Conservation (phyloP, 2,888 invertebrate genomes). For the Caradrina clavipalpis region DNA sequence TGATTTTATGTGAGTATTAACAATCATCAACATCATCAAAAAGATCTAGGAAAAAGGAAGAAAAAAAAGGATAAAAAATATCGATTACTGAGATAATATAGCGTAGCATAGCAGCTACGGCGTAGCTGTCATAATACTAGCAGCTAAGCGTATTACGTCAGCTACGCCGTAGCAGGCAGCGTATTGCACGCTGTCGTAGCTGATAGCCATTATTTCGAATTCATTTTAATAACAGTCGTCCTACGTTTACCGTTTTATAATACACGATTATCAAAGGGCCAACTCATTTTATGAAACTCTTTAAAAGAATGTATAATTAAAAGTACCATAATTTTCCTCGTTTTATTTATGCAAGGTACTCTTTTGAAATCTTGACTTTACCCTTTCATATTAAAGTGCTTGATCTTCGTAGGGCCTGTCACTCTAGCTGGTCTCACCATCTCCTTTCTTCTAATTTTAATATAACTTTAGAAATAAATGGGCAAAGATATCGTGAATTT, state of each 20-base stretch:
- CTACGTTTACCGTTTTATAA: conserved; percentile 2
- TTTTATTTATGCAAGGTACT: conserved; percentile 25
- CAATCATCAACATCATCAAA: background rate
- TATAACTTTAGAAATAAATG: conserved; percentile 30
- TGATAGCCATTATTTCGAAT: background rate
- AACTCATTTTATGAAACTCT: background rate
- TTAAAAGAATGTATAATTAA: conserved; percentile 9
- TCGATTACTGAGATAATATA: background rate
- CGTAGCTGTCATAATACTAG: conserved; percentile 27
- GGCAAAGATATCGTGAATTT: conserved; percentile 10
- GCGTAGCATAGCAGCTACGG: conserved; percentile 22
- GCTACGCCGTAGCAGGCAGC: background rate
- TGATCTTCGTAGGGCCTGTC: conserved; percentile 22
- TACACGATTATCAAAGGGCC: background rate
- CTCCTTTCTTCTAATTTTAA: conserved; percentile 12
- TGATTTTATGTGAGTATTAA: too few relatives aligned
- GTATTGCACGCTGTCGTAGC: background rate
- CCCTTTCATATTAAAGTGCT: conserved; percentile 24
- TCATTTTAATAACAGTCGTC: background rate
- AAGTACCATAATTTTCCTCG: background rate
- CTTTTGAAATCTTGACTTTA: conserved; percentile 10
- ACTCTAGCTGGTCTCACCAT: conserved; percentile 7
- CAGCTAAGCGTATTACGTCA: too few relatives aligned
- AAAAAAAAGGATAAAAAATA: too few relatives aligned
- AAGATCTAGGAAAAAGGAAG: too few relatives aligned